A percentile compares a stretch with the other conserved stretches of the same genome.
These are phyloP conservation scores for Pollenia amentaria DNA, from an alignment of 2,888 invertebrate genomes.

Conservation along the genomic window DNA sequence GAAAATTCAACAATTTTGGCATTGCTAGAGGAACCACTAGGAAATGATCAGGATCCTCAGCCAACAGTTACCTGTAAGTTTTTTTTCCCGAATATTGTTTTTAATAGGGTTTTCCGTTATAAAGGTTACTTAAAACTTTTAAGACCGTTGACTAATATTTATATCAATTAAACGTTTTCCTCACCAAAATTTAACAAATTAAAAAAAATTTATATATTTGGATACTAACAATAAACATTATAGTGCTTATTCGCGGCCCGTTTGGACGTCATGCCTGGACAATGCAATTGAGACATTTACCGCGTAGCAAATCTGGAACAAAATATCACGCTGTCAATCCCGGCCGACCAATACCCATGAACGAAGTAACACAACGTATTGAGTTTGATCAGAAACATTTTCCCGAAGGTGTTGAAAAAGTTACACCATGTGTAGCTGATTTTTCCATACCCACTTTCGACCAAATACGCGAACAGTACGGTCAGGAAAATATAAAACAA, in stretches of 20 bases:
- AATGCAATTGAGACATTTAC: slow-evolving; percentile 93
- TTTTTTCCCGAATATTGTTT: not conserved
- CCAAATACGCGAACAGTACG: slow-evolving; percentile 87
- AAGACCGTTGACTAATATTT: no score
- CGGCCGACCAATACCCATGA: slow-evolving; percentile 91
- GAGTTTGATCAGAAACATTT: slow-evolving; percentile 91
- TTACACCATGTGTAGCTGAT: slow-evolving; percentile 94
- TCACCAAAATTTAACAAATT: not conserved
- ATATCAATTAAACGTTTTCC: no score
- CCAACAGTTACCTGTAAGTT: slow-evolving; percentile 91
- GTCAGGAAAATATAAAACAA: slow-evolving; percentile 85
- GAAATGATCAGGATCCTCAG: slow-evolving; percentile 96
- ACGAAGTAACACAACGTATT: slow-evolving; percentile 87
- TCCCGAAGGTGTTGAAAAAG: slow-evolving; percentile 91
- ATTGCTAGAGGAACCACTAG: slow-evolving; percentile 95
- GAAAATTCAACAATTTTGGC: slow-evolving; percentile 96
- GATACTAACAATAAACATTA: slow-evolving; percentile 7
- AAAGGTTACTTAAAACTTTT: no score
- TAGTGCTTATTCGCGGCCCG: slow-evolving; percentile 94
- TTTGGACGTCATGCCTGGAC: slow-evolving; percentile 98
- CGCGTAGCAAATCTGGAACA: slow-evolving; percentile 91
- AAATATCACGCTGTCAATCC: slow-evolving; percentile 86
- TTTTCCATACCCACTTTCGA: slow-evolving; percentile 95
- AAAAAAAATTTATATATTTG: not conserved
- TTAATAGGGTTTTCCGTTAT: no score